These are phyloP conservation scores for Seira sanloemensis DNA, from an alignment of 2,888 invertebrate species.

Conservation along the genomic window DNA sequence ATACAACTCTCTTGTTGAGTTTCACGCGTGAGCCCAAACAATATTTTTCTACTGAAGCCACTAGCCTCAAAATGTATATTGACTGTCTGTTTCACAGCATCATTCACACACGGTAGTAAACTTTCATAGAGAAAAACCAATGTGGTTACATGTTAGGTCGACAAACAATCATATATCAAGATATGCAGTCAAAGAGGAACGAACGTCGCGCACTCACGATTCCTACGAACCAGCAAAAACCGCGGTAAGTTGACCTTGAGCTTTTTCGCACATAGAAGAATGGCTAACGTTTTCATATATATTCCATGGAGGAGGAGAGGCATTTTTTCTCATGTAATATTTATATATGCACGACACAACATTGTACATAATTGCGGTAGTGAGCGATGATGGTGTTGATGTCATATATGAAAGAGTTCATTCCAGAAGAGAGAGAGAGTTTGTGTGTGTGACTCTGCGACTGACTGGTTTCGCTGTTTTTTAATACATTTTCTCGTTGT, in stretches of 20 bases:
- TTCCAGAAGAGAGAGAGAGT: not conserved
- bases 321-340: slow-evolving; percentile 20
- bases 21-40: not conserved
- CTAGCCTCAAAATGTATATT: not conserved
- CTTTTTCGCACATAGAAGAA: slow-evolving; percentile 66
- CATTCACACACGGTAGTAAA: not conserved
- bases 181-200: slow-evolving; percentile 30
- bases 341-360: not conserved
- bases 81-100: not conserved
- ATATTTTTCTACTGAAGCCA: not conserved
- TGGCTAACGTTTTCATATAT: slow-evolving; percentile 49
- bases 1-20: not conserved
- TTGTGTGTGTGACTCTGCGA: not conserved
- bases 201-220: not conserved
- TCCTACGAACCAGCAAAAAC: slow-evolving; percentile 10
- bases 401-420: not conserved
- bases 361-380: not conserved
- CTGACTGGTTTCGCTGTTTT: not conserved
- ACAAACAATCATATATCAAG: not conserved
- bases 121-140: not conserved
- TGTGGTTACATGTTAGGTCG: not conserved
- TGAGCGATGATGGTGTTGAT: not conserved
- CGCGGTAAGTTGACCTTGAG: slow-evolving; percentile 68
- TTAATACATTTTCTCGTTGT: not conserved
- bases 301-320: slow-evolving; percentile 28